Percentiles rank a stretch among this genome's conserved stretches.
Conservation (phyloP, 1,140 invertebrate species). For the Homalodisca vitripennis region DNA sequence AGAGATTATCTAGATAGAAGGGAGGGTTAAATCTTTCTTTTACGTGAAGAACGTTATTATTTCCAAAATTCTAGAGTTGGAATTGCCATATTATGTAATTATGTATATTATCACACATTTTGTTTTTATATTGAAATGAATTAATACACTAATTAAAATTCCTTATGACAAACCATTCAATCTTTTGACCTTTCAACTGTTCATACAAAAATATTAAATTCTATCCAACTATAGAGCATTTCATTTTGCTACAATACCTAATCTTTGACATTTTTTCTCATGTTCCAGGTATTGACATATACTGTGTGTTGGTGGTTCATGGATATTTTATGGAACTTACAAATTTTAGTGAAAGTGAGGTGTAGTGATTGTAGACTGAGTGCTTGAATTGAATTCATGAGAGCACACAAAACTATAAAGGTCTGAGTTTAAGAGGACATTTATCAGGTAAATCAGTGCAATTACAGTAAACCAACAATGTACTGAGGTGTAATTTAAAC, state of each 20-base stretch:
- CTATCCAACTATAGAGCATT: not conserved
- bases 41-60: no score
- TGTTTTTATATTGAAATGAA: not conserved
- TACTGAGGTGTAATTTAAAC: not conserved
- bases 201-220: not conserved
- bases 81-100: no score
- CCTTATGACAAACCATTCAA: not conserved
- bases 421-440: not conserved
- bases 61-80: no score
- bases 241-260: not conserved
- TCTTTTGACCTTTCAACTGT: not conserved
- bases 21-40: no score
- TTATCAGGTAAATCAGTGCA: no score
- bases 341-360: not conserved
- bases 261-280: not conserved
- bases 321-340: not conserved
- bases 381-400: not conserved
- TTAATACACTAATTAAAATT: not conserved
- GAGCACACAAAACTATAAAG: not conserved
- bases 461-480: no score
- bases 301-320: not conserved
- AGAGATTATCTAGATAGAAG: no score
- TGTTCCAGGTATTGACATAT: constrained; percentile 8
- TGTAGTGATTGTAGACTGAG: not conserved
- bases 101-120: not conserved